Evolutionary conservation across 2,797 vertebrate genomes (phyloP).

Genomic region (Apogon talboti): DNA sequence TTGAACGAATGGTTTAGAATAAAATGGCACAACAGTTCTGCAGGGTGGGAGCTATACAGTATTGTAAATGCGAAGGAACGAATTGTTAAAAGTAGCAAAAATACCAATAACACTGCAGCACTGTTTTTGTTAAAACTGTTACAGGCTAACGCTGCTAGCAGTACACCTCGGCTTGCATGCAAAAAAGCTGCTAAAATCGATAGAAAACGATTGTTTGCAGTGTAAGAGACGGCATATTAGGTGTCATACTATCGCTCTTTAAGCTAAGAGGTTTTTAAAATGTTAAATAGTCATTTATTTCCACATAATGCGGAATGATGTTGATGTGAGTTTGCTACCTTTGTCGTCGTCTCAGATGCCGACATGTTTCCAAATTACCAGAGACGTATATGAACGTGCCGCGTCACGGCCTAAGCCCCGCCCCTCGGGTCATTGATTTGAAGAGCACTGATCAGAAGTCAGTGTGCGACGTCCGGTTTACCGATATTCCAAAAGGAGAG

Average conservation of each 20-base stretch:
- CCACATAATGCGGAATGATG: not conserved
- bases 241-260: not conserved
- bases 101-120: not conserved
- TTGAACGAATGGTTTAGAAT: accelerated
- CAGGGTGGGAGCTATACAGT: not conserved
- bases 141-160: constrained; percentile 67
- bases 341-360: constrained; percentile 75
- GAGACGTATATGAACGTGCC: constrained; percentile 45
- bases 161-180: constrained; percentile 45
- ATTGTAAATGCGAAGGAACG: not conserved
- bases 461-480: constrained; percentile 23
- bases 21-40: accelerated
- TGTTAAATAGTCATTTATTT: not conserved
- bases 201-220: too few relatives aligned
- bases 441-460: constrained; percentile 67
- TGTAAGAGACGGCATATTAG: not conserved
- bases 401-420: constrained; percentile 14
- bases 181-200: constrained; percentile 18
- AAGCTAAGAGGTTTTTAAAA: accelerated
- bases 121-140: constrained; percentile 11
- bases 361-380: constrained; percentile 76
- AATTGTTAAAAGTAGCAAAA: not conserved
- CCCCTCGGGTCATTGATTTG: constrained; percentile 29
- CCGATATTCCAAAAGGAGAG: not conserved
- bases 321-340: constrained; percentile 64